These are phyloP conservation scores for Umimayanthus kanabou DNA, from an alignment of 92 coral and sea anemone species.

Conservation along the genomic window DNA sequence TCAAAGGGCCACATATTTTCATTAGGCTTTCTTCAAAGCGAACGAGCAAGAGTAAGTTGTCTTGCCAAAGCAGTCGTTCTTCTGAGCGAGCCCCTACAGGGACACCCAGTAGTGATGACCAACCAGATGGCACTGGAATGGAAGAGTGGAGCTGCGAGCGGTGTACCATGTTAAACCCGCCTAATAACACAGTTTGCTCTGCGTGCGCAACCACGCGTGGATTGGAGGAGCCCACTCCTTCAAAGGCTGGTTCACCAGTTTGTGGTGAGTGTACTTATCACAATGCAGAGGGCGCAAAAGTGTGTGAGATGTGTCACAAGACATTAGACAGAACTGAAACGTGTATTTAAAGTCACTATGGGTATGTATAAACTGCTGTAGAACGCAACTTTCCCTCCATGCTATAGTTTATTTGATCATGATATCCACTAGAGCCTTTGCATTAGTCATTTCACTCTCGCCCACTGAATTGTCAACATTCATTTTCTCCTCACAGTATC, in stretches of 20 bases:
- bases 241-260: constrained; percentile 49
- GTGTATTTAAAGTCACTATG: constrained; percentile 6
- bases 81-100: background rate
- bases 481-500: too few relatives aligned
- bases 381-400: too few relatives aligned
- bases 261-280: constrained; percentile 55
- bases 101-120: background rate
- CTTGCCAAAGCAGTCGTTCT: background rate
- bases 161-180: constrained; percentile 61
- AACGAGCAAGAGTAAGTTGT: background rate
- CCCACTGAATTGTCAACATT: too few relatives aligned
- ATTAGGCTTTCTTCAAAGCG: background rate
- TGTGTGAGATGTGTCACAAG: constrained; percentile 50
- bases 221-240: constrained; percentile 19
- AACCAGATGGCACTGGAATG: background rate
- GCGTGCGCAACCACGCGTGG: constrained; percentile 62
- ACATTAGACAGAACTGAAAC: constrained; percentile 40
- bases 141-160: constrained; percentile 60
- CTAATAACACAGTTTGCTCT: constrained; percentile 48
- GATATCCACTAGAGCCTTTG: too few relatives aligned
- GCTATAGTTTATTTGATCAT: too few relatives aligned
- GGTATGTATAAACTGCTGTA: background rate
- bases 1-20: constrained; percentile 8
- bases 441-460: too few relatives aligned
- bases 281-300: constrained; percentile 44